Conservation (phyloP, 2,888 invertebrate species). For the Aethes cnicana region DNA sequence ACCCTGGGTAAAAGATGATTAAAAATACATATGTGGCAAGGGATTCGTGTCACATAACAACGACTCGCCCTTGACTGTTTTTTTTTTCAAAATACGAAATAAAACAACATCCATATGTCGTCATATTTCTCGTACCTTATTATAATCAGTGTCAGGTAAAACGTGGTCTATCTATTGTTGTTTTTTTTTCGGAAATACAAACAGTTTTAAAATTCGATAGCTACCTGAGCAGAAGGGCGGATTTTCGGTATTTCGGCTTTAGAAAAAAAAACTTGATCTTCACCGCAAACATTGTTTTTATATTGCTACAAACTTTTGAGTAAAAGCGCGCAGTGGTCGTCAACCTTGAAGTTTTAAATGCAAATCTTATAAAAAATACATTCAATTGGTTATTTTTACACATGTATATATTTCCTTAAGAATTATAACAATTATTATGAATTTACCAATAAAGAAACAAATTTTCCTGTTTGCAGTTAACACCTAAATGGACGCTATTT, state of each 20-base stretch:
- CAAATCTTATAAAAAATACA: too few species aligned
- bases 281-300: slow-evolving; percentile 81
- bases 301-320: slow-evolving; percentile 52
- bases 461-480: background rate
- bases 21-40: too few species aligned
- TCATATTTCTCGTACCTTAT: slow-evolving; percentile 78
- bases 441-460: background rate
- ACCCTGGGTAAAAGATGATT: too few species aligned
- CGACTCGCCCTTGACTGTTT: slow-evolving; percentile 9
- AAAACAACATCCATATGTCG: slow-evolving; percentile 69
- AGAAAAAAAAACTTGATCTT: slow-evolving; percentile 69
- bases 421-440: background rate
- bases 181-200: slow-evolving; percentile 77
- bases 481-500: background rate
- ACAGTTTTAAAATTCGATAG: slow-evolving; percentile 72
- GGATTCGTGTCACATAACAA: slow-evolving; percentile 14
- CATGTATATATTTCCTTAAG: background rate
- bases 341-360: slow-evolving; percentile 41
- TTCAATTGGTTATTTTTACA: background rate
- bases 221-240: slow-evolving; percentile 77
- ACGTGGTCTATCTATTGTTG: slow-evolving; percentile 66
- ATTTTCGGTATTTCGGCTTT: slow-evolving; percentile 72
- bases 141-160: slow-evolving; percentile 78
- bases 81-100: slow-evolving; percentile 47
- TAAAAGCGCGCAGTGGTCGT: slow-evolving; percentile 45